Conservation (phyloP, 2,888 invertebrate genomes). For the Andrena dorsata region DNA sequence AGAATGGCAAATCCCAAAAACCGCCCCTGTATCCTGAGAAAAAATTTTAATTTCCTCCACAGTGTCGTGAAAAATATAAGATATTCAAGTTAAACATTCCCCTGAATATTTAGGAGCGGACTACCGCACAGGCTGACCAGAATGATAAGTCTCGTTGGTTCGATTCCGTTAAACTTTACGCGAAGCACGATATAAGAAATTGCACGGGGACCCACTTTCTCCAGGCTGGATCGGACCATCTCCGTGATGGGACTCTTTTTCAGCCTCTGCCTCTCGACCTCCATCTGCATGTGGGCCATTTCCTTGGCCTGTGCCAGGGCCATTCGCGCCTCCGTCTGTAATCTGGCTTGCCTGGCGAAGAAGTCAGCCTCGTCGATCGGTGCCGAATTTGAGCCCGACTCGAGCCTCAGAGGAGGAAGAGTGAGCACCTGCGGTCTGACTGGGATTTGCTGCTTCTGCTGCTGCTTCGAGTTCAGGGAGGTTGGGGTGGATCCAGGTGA, state of each 20-base stretch:
- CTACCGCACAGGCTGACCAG: no score
- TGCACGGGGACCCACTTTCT: constrained; percentile 86
- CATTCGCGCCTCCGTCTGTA: constrained; percentile 95
- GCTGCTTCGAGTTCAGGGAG: constrained; percentile 66
- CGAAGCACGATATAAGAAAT: neutral
- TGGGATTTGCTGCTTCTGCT: constrained; percentile 63
- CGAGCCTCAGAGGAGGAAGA: constrained; percentile 81
- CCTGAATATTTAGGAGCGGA: no score
- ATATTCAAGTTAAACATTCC: no score
- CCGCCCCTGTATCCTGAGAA: no score
- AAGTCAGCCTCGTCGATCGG: constrained; percentile 90
- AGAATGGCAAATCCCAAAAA: no score
- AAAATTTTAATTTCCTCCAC: no score
- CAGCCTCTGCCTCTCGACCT: constrained; percentile 90
- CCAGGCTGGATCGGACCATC: constrained; percentile 92
- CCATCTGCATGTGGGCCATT: constrained; percentile 96
- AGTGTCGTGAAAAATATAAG: no score
- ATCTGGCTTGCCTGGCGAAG: constrained; percentile 91
- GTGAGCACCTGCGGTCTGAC: constrained; percentile 80
- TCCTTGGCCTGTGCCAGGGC: constrained; percentile 96
- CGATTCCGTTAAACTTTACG: no score
- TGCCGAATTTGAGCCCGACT: constrained; percentile 71
- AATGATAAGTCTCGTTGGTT: no score
- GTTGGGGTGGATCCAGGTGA: constrained; percentile 70
- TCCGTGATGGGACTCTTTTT: constrained; percentile 94